These are phyloP conservation scores for Drosophila punjabiensis DNA, from an alignment of 1,140 invertebrate species.

Conservation along the genomic window DNA sequence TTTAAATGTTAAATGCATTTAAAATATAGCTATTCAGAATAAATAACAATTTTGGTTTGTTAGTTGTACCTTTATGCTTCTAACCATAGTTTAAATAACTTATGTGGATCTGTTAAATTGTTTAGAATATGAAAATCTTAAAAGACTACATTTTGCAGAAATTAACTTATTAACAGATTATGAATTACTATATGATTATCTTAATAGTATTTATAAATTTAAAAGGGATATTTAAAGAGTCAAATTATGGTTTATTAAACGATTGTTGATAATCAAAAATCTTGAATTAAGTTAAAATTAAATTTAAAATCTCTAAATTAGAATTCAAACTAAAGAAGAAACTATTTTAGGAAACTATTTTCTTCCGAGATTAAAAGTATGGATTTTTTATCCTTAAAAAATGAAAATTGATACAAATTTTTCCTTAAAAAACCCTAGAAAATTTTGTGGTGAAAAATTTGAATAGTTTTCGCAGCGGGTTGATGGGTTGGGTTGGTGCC, in stretches of 20 bases:
- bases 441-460: conserved; percentile 1
- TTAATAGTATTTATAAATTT: neutral
- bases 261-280: neutral
- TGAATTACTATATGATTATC: neutral
- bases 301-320: neutral
- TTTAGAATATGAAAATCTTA: neutral
- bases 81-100: neutral
- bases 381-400: neutral
- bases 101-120: neutral
- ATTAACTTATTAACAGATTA: neutral
- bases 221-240: neutral
- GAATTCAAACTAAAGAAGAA: neutral
- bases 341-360: neutral
- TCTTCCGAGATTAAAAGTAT: neutral
- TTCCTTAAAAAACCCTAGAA: neutral
- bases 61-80: neutral
- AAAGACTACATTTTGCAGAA: neutral
- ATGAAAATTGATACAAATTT: neutral
- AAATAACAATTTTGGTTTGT: neutral
- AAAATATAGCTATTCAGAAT: neutral
- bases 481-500: neutral
- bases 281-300: no score
- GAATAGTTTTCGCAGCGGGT: neutral
- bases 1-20: conserved; percentile 1
- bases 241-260: neutral